Base-by-base conservation (phyloP, 2,888 invertebrate genomes). In the Nymphalis c-album region DNA sequence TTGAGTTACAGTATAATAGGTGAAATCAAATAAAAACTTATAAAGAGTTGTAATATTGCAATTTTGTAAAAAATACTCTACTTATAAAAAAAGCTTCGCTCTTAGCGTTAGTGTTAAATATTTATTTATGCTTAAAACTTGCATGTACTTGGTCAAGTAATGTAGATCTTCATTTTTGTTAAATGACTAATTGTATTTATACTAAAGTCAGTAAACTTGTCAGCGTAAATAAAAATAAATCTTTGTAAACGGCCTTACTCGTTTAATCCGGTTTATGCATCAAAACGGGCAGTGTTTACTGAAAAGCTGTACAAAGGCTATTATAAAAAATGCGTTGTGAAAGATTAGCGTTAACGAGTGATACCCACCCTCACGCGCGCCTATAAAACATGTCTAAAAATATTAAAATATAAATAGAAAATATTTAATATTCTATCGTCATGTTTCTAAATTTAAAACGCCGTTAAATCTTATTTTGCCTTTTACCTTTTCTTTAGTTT, bases 211-310 rank as follows among this genome's bases (percentile, higher is more conserved):
- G 18, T 57, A 40, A 57, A 40, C 26, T 17, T 20, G 40, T 40
- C 35, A 40, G 40, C 35, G 17, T 31, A 40, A 35, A 57, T 35
- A 57, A 57, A 57, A 35, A 64, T 64, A 64, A 64, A 64, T 64
- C 50, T 20, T 31, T n/a, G 40, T 59, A 35, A 64, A 59, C 47
- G 59, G 40, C 50, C 59, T 64, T 59, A 59, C 59, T 45, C 64
- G 40, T 45, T 45, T 59, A 64, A 64, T 59, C 58, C 64, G n/a
- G 31, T 50, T 58, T 59, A 50, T 64, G 64, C 35, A 45, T 64
- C 48, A 47, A 22, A 40, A 50, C 51, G 35, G 10, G 35, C 63
- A 48, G 48, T 64, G 50, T 64, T 64, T 64, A 64, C 40, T 48
- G 59, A 64, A 64, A 64, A 22, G 50, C 57, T 40, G 40, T 22